Evolutionary conservation across 1,140 invertebrate species (phyloP).

Genomic region (Zaprionus ornatus): DNA sequence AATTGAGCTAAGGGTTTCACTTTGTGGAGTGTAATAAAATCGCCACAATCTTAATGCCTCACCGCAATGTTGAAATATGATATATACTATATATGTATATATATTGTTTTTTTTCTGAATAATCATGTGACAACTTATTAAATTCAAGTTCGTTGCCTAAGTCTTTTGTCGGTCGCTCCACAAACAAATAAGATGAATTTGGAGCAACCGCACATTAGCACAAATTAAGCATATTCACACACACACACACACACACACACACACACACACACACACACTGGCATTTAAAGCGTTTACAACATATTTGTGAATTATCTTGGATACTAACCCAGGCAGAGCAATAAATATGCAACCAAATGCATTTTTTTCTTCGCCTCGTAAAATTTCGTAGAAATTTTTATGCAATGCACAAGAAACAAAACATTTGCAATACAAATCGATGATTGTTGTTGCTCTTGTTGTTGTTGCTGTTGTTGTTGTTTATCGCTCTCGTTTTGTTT

Average conservation of each 20-base stretch:
- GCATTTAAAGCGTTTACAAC: slow-evolving; percentile 1
- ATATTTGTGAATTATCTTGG: slow-evolving; percentile 23
- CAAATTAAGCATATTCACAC: slow-evolving; percentile 48
- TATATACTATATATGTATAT: background rate
- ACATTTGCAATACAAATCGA: slow-evolving; percentile 39
- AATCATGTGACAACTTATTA: slow-evolving; percentile 11
- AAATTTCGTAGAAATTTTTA: slow-evolving; percentile 20
- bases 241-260: slow-evolving; percentile 12
- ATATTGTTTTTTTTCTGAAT: background rate
- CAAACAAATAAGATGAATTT: slow-evolving; percentile 1
- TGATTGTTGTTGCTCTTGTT: slow-evolving; percentile 41
- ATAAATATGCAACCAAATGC: slow-evolving; percentile 61
- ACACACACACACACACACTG: slow-evolving; percentile 11
- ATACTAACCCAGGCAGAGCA: slow-evolving; percentile 72
- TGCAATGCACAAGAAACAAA: slow-evolving; percentile 20
- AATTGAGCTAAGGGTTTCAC: slow-evolving; percentile 54
- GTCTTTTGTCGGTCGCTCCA: slow-evolving; percentile 59
- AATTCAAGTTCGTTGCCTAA: slow-evolving; percentile 73
- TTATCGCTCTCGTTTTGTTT: slow-evolving; percentile 54
- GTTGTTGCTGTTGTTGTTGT: background rate
- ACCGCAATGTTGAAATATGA: background rate
- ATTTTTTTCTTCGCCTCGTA: slow-evolving; percentile 37
- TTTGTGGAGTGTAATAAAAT: slow-evolving; percentile 24
- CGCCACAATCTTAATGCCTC: slow-evolving; percentile 1
- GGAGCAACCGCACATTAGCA: slow-evolving; percentile 56